These are phyloP conservation scores for Pogoniulus pusillus DNA, from an alignment of 2,797 vertebrate genomes.

Conservation along the genomic window DNA sequence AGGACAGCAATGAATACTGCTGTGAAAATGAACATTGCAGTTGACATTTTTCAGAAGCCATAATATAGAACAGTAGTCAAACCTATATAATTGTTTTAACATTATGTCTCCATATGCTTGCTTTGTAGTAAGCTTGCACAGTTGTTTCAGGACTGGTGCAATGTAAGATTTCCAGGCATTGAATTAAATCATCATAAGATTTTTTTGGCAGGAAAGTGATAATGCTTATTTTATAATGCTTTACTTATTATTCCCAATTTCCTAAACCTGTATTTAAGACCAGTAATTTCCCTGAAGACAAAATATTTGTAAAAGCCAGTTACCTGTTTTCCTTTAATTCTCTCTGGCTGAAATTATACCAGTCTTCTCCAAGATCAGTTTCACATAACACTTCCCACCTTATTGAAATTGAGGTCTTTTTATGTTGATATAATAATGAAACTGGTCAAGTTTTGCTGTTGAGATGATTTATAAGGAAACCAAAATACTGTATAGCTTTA, in stretches of 20 bases:
- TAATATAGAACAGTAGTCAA: not conserved
- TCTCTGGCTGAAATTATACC: slow-evolving; percentile 4
- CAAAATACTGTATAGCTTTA: not conserved
- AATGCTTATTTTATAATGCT: not conserved
- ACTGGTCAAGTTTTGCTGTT: not conserved
- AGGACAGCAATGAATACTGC: not conserved
- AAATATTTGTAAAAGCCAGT: slow-evolving; percentile 20
- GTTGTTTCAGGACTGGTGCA: not conserved
- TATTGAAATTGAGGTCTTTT: not conserved
- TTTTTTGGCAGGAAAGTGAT: not conserved
- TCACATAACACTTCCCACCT: slow-evolving; percentile 26
- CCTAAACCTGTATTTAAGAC: slow-evolving; percentile 27
- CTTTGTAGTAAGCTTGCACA: not conserved
- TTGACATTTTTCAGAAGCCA: not conserved
- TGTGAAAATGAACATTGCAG: not conserved
- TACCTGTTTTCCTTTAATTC: not conserved
- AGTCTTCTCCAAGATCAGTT: not conserved
- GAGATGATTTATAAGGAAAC: not conserved
- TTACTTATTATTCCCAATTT: not conserved
- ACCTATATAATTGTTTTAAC: not conserved
- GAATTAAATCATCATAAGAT: slow-evolving; percentile 3
- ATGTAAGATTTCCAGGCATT: slow-evolving; percentile 3
- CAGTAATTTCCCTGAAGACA: slow-evolving; percentile 27
- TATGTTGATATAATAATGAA: not conserved
- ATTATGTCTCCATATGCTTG: not conserved